These are phyloP conservation scores for Drosophila infuscata DNA, from an alignment of 2,888 invertebrate species.

Conservation along the genomic window DNA sequence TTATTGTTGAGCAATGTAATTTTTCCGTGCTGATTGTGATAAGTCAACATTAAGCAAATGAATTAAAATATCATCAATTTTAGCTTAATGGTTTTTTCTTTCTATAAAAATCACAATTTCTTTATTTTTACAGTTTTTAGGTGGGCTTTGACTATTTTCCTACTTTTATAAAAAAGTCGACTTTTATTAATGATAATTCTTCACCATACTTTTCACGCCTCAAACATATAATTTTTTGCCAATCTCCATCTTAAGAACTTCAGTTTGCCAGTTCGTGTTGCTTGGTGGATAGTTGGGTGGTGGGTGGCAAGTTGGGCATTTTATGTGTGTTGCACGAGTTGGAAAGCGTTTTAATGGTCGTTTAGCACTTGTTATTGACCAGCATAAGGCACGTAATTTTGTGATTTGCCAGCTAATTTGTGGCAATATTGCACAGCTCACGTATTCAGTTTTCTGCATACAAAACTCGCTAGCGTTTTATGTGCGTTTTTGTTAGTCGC, in stretches of 20 bases:
- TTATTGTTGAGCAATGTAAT: neutral
- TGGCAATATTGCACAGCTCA: conserved; percentile 39
- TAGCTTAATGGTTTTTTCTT: neutral
- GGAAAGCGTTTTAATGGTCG: conserved; percentile 37
- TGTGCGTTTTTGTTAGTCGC: conserved; percentile 31
- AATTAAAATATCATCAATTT: neutral
- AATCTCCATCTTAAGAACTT: neutral
- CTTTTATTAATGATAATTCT: conserved; percentile 5
- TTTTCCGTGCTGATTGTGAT: neutral
- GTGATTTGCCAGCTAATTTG: conserved; percentile 44
- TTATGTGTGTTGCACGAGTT: conserved; percentile 43
- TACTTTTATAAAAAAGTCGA: neutral
- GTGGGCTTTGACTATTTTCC: neutral
- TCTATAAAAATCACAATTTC: neutral
- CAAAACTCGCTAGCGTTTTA: conserved; percentile 46
- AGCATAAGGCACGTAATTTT: conserved; percentile 43
- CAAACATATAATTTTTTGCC: neutral
- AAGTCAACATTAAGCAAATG: neutral
- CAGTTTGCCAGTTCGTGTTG: conserved; percentile 17
- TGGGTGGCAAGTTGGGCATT: conserved; percentile 13
- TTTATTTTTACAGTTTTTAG: neutral
- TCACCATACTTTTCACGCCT: neutral
- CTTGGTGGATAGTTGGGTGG: neutral
- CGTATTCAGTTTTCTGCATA: conserved; percentile 34
- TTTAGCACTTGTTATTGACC: conserved; percentile 54